These are phyloP conservation scores for Pseudomyrmex sp. DNA, from an alignment of 1,140 invertebrate genomes.

Conservation along the genomic window DNA sequence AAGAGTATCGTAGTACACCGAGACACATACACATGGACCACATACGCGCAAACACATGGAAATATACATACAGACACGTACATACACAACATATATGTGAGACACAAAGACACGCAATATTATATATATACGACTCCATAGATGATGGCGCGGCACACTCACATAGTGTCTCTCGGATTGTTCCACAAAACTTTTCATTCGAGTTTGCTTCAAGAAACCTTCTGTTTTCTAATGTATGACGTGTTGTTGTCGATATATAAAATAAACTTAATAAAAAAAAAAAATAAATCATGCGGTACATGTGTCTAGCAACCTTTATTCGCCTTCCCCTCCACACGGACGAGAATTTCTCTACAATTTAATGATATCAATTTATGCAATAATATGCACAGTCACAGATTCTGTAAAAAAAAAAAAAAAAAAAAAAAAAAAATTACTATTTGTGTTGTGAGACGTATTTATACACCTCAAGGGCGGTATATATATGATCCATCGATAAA, in stretches of 20 bases:
- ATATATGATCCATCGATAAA: conserved; percentile 27
- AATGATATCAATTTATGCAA: too few species aligned
- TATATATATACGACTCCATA: conserved; percentile 86
- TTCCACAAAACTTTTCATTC: conserved; percentile 86
- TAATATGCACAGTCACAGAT: too few species aligned
- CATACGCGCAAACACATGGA: conserved; percentile 59
- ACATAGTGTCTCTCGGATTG: conserved; percentile 86
- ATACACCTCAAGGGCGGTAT: conserved; percentile 33
- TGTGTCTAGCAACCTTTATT: conserved; percentile 53
- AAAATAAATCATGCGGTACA: conserved; percentile 77
- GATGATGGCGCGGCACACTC: conserved; percentile 86
- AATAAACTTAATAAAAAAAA: conserved; percentile 86
- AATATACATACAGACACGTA: conserved; percentile 63
- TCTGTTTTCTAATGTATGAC: conserved; percentile 87
- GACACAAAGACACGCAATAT: conserved; percentile 82
- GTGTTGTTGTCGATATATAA: conserved; percentile 86
- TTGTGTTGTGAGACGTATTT: conserved; percentile 34
- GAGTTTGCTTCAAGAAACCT: conserved; percentile 86
- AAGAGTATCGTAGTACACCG: conserved; percentile 82
- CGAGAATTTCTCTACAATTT: neutral
- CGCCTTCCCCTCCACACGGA: neutral
- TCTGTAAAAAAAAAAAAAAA: neutral
- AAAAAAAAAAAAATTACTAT: conserved; percentile 25
- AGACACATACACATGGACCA: conserved; percentile 60
- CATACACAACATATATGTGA: conserved; percentile 63